Conservation (phyloP, 2,888 invertebrate species). For the Halictus quadricinctus region DNA sequence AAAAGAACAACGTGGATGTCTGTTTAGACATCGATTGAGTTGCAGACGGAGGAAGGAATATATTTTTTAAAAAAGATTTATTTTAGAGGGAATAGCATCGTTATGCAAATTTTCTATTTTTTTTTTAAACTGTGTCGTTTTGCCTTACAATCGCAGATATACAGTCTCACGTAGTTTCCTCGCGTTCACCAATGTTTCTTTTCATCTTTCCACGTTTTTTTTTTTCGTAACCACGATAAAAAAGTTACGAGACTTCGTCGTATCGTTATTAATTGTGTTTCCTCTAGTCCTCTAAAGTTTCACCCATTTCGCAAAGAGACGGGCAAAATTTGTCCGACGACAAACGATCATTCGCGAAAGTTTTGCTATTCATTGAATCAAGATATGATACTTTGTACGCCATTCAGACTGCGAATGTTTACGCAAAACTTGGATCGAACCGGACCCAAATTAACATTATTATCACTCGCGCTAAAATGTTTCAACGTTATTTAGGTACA, state of each 20-base stretch:
- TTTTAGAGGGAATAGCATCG: not conserved
- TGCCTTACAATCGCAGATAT: conserved; percentile 5
- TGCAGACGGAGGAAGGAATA: not conserved
- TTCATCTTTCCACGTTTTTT: conserved; percentile 9
- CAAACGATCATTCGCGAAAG: not conserved
- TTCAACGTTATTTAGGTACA: not conserved
- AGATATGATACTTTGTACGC: conserved; percentile 5
- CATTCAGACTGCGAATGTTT: not conserved
- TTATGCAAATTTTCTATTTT: not conserved
- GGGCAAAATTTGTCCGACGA: not conserved
- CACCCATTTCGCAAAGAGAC: not conserved
- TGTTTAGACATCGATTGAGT: no score
- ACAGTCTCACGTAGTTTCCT: conserved; percentile 38
- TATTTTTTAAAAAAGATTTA: not conserved
- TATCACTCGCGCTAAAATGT: not conserved
- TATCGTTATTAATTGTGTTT: conserved; percentile 8
- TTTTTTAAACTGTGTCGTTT: not conserved
- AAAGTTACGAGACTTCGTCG: conserved; percentile 38
- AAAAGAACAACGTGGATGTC: not conserved
- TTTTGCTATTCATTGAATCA: not conserved
- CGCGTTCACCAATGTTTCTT: conserved; percentile 39
- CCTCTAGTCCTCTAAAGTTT: conserved; percentile 3
- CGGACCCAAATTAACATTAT: not conserved
- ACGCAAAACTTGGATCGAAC: not conserved
- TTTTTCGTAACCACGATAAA: conserved; percentile 30